Evolutionary conservation across 2,888 invertebrate genomes (phyloP), one percentile per base, ranked within the genome.

Genomic region (Ophion ventricosus): DNA sequence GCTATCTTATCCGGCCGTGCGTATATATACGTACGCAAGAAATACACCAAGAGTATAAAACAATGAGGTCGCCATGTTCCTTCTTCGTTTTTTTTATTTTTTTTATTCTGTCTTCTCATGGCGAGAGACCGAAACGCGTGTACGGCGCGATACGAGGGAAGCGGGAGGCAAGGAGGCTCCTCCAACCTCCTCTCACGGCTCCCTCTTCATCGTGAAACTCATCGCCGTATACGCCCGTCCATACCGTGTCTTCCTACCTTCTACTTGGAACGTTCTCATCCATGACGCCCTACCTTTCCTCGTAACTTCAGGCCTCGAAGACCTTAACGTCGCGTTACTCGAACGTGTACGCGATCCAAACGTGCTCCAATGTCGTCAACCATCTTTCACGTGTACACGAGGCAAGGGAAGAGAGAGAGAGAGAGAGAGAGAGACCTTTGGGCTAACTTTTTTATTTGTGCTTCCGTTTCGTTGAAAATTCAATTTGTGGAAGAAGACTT

Each of bases 221-320:
- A 87, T 88, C 85, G 87, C 89, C 89, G 88, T 90, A 89, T 89
- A 89, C 89, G 90, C 86, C 85, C 87, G 89, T 87, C 86, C 82
- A 54, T 66, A 35, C 66, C 23, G 54, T 69, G n/a, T 78, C 88
- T 88, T 88, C 89, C 90, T 91, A 90, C 90, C 89, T 90, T 88
- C 90, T 88, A 89, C 88, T 83, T 87, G 80, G 87, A 76, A 88
- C 84, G 88, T 89, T 89, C 90, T 91, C 92, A 91, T 91, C 92
- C 93, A 90, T 92, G 91, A 93, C 93, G 92, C 93, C 92, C 93
- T 92, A 92, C 92, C 93, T 92, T 92, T 88, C 88, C 89, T 89
- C 90, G 83, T 88, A 89, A 82, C 81, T 69, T 84, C 70, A 70
- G 64, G 64, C 64, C 81, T 64, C 63, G n/a, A 70, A 69, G 69